A percentile compares a stretch with the other conserved stretches of the same genome.
Conservation (phyloP, 2,113 vertebrate species). For the Corvus cornix region DNA sequence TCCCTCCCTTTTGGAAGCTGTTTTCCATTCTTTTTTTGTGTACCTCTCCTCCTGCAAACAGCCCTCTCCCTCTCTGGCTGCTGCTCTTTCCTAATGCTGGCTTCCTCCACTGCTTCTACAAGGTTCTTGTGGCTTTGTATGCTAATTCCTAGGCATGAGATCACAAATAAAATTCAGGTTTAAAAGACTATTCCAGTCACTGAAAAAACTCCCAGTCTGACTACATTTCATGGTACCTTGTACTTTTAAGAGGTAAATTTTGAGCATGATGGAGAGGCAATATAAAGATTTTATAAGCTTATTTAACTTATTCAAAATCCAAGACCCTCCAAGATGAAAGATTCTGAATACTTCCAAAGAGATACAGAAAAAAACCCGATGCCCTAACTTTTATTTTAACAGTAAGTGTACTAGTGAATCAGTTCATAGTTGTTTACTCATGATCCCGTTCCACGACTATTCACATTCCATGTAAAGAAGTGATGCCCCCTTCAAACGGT, state of each 20-base stretch:
- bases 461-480: not conserved
- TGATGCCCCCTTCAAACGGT: not conserved
- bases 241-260: not conserved
- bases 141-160: not conserved
- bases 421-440: not conserved
- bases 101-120: not conserved
- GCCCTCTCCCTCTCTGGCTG: not conserved
- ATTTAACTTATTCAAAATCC: not conserved
- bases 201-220: not conserved
- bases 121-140: not conserved
- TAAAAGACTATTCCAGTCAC: not conserved
- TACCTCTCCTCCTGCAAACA: not conserved
- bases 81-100: not conserved
- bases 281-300: not conserved
- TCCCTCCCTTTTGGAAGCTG: not conserved
- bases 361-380: not conserved
- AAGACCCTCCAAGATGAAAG: not conserved
- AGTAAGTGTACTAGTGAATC: not conserved
- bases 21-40: not conserved
- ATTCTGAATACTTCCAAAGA: not conserved
- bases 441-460: not conserved
- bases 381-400: not conserved
- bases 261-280: not conserved
- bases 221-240: not conserved
- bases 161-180: not conserved